Evolutionary conservation across 2,113 vertebrate species (phyloP).

Genomic region (Thamnophis sirtalis): DNA sequence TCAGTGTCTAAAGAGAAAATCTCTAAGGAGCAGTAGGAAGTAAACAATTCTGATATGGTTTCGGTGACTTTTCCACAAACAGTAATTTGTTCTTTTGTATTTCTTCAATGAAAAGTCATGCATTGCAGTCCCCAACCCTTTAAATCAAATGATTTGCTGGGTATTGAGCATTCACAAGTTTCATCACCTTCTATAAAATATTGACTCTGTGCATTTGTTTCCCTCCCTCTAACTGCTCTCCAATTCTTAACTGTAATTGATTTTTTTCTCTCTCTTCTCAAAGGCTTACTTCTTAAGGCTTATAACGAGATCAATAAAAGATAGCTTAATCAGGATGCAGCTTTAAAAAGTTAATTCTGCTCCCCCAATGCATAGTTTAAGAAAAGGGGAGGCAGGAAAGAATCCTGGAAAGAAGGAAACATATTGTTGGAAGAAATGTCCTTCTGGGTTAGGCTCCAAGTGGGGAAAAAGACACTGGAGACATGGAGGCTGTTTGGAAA

Average conservation of each 20-base stretch:
- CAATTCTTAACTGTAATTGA: conserved; percentile 37
- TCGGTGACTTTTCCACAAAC: conserved; percentile 54
- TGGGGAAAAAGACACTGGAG: too few relatives aligned
- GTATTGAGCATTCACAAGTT: conserved; percentile 50
- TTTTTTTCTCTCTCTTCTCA: conserved; percentile 19
- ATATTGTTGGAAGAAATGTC: too few relatives aligned
- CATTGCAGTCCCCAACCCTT: conserved; percentile 50
- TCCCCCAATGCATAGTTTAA: not conserved
- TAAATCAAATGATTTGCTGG: conserved; percentile 61
- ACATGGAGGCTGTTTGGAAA: too few relatives aligned
- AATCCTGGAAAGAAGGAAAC: not conserved
- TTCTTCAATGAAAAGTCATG: conserved; percentile 56
- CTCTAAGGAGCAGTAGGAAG: conserved; percentile 53
- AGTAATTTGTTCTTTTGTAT: conserved; percentile 60
- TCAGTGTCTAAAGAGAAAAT: conserved; percentile 47
- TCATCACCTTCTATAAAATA: conserved; percentile 45
- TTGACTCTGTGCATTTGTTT: conserved; percentile 46
- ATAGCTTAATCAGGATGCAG: conserved; percentile 40
- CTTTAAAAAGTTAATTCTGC: conserved; percentile 30
- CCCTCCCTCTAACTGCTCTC: conserved; percentile 23
- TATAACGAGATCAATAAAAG: conserved; percentile 20
- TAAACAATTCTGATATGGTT: conserved; percentile 58
- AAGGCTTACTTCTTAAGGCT: conserved; percentile 20
- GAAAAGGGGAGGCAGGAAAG: not conserved
- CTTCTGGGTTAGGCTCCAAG: too few relatives aligned